phyloP scores from a whole-genome alignment of 92 coral and sea anemone genomes.

The Muricea muricata region DNA sequence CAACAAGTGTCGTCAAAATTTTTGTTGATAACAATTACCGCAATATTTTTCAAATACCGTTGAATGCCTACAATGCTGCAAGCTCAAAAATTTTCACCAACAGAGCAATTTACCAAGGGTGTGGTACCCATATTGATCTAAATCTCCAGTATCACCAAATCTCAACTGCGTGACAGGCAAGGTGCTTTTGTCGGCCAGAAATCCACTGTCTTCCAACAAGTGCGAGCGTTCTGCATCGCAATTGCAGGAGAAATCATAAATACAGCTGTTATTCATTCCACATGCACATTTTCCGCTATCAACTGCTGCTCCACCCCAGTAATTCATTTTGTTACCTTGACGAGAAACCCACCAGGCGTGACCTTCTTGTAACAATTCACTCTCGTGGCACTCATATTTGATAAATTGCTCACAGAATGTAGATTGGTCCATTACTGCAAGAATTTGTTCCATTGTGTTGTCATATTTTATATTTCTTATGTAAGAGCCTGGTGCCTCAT shows the following conservation, averaged over 20 bases:
- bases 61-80: too few species aligned
- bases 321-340: constrained; percentile 47
- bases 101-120: constrained; percentile 12
- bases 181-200: constrained; percentile 64
- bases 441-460: not conserved
- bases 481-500: constrained; percentile 18
- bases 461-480: not conserved
- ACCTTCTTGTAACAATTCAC: not conserved
- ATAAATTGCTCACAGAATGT: constrained; percentile 47
- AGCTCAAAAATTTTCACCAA: not conserved
- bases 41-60: too few species aligned
- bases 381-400: constrained; percentile 33
- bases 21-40: too few species aligned
- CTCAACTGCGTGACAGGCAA: constrained; percentile 64
- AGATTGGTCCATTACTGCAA: constrained; percentile 7
- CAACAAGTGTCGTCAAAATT: too few species aligned
- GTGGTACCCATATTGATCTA: not conserved
- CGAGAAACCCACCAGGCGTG: constrained; percentile 69
- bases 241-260: constrained; percentile 25
- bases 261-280: constrained; percentile 53
- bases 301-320: constrained; percentile 72
- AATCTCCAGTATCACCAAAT: not conserved
- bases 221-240: constrained; percentile 57
- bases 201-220: constrained; percentile 77
- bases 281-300: constrained; percentile 69